Percentiles rank a stretch among this genome's conserved stretches.
phyloP scores from a whole-genome alignment of 2,888 invertebrate species.

The Plebejus argus region DNA sequence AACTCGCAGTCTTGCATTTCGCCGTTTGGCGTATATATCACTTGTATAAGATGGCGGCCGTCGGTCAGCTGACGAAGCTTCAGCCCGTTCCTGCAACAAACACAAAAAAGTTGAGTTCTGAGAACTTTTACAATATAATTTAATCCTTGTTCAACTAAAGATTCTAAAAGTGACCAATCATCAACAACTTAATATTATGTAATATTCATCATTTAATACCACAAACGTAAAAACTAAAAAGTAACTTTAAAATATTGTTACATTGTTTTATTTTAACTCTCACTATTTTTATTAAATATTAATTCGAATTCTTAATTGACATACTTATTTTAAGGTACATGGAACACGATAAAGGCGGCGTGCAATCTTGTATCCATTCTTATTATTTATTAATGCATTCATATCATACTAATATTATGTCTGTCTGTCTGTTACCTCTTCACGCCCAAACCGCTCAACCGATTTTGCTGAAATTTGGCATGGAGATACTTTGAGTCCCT shows the following conservation, averaged over 20 bases:
- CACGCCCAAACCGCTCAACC: too few species aligned
- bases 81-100: conserved; percentile 77
- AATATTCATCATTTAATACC: too few species aligned
- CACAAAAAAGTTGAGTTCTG: conserved; percentile 35
- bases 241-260: too few species aligned
- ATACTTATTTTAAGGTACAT: not conserved
- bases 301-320: not conserved
- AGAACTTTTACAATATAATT: not conserved
- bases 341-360: conserved; percentile 3
- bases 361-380: not conserved
- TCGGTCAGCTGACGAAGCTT: conserved; percentile 85
- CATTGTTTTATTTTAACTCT: not conserved
- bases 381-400: not conserved
- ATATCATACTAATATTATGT: too few species aligned
- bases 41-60: conserved; percentile 84
- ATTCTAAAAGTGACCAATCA: too few species aligned
- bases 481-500: too few species aligned
- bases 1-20: conserved; percentile 85
- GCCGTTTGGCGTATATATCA: conserved; percentile 83
- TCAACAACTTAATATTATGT: too few species aligned
- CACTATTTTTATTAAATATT: not conserved
- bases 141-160: not conserved
- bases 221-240: too few species aligned
- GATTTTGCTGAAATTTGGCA: too few species aligned
- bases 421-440: too few species aligned